Evolutionary conservation across 2,797 vertebrate species (phyloP), one percentile per base, ranked within the genome.

Genomic region (Microctenopoma steveboyesi): DNA sequence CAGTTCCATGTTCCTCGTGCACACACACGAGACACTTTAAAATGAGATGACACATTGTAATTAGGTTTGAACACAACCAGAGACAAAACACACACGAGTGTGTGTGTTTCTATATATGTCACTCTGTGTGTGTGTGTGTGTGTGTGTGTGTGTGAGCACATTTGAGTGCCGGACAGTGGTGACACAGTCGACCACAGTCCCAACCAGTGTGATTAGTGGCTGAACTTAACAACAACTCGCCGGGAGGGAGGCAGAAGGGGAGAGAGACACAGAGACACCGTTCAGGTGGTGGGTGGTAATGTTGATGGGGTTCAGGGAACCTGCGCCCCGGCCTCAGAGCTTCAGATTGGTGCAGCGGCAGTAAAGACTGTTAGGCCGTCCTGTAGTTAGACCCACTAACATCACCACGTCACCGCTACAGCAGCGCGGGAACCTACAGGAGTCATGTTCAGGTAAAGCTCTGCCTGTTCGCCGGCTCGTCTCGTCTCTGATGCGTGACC

Each of bases 131-230:
- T 64, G 60, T 53, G 56, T 69, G 39, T 75, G 49, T 73, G 39
- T 55, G 47, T 51, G 47, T 51, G 37, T 51, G 63, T 51, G 37
- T 64, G 45, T 72, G 33, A 48, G 64, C 49, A 27, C 61, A 35
- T 81, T 18, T 78, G 79, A 72, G 86, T 81, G 81, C 63, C 83
- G 70, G 63, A 66, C 77, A 37, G 87, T 1, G 80, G 88, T 88
- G 70, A 83, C 49, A 45, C 63, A 78, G 72, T 7, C 15, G 2
- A 84, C 86, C 89, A 61, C 88, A 81, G 83, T 69, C 72, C 68
- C 66, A 74, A 89, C 89, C 89, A 77, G 63, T 79, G 69, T 56
- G 54, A 88, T 91, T 87, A 88, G 84, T 83, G 88, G 88, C 67
- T 63, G 71, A 83, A 72, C 69, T 84, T 84, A 86, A 87, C 82